Percentiles rank a stretch among this genome's conserved stretches.
These are phyloP conservation scores for Drosophila stalkeri DNA, from an alignment of 2,888 invertebrate genomes.

Conservation along the genomic window DNA sequence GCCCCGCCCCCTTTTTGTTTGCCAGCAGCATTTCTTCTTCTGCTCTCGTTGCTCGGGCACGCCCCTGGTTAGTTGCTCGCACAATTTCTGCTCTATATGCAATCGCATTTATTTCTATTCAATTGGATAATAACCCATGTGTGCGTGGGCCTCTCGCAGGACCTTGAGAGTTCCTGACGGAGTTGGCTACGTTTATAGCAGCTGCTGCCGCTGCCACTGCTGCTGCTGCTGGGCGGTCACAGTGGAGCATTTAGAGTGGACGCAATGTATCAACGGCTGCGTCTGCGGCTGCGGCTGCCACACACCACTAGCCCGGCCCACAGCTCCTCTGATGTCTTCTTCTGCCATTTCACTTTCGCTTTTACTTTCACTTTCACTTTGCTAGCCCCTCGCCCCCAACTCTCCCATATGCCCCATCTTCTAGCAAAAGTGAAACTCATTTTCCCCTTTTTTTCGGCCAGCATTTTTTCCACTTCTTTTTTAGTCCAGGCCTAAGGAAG, in stretches of 20 bases:
- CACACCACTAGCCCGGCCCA: background rate
- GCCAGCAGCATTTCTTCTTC: background rate
- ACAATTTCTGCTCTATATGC: constrained; percentile 73
- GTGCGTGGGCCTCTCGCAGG: constrained; percentile 55
- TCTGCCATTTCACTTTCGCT: constrained; percentile 49
- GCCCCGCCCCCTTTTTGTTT: background rate
- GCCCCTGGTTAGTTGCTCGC: background rate
- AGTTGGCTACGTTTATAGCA: constrained; percentile 4
- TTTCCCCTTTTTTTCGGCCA: constrained; percentile 58
- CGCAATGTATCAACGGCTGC: constrained; percentile 75
- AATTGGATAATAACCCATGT: constrained; percentile 76
- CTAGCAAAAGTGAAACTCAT: constrained; percentile 75
- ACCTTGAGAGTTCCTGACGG: constrained; percentile 37
- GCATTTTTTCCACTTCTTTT: constrained; percentile 38
- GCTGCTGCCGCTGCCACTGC: constrained; percentile 67
- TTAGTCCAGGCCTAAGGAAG: constrained; percentile 42
- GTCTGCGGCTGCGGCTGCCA: constrained; percentile 12
- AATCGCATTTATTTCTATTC: constrained; percentile 79
- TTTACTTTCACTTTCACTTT: constrained; percentile 53
- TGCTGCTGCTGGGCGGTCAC: constrained; percentile 61
- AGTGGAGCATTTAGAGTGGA: constrained; percentile 81
- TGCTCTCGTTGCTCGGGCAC: background rate
- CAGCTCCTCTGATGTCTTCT: constrained; percentile 49
- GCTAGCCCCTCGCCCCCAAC: constrained; percentile 4
- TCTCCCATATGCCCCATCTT: background rate